Conservation (phyloP, 2,888 invertebrate species). For the Corythucha ciliata region DNA sequence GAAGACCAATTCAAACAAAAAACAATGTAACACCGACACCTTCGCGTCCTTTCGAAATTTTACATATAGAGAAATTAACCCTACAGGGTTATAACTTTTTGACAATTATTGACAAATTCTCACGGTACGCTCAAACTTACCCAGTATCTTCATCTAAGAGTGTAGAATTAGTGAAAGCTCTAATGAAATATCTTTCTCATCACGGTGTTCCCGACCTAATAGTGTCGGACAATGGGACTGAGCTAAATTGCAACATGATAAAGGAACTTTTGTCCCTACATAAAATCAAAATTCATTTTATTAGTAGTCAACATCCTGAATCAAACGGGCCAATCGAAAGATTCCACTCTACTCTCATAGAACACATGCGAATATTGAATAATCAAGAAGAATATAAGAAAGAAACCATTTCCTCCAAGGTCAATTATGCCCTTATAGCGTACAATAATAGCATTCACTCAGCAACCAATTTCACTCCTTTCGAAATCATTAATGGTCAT, state of each 20-base stretch:
- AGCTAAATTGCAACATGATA: constrained; percentile 14
- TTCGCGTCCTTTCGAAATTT: constrained; percentile 16
- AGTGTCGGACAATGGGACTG: constrained; percentile 14
- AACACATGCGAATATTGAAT: constrained; percentile 19
- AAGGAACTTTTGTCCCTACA: constrained; percentile 18
- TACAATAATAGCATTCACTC: constrained; percentile 21
- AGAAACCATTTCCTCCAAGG: constrained; percentile 1
- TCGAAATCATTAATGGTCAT: constrained; percentile 11
- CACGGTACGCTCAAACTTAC: constrained; percentile 21
- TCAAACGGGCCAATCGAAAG: constrained; percentile 13
- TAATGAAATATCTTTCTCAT: constrained; percentile 9
- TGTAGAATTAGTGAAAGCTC: constrained; percentile 15
- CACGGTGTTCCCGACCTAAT: constrained; percentile 15
- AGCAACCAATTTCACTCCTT: constrained; percentile 1
- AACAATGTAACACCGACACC: constrained; percentile 22
- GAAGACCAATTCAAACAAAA: constrained; percentile 7
- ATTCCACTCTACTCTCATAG: constrained; percentile 19
- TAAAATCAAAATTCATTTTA: constrained; percentile 20
- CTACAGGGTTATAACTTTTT: constrained; percentile 18
- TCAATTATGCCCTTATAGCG: constrained; percentile 17
- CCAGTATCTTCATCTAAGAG: constrained; percentile 3
- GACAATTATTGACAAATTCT: constrained; percentile 20
- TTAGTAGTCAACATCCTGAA: constrained; percentile 16
- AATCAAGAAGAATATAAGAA: constrained; percentile 3
- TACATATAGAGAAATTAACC: constrained; percentile 14